These are phyloP conservation scores for Hypomecis atomaria DNA, from an alignment of 2,888 invertebrate species.

Conservation along the genomic window DNA sequence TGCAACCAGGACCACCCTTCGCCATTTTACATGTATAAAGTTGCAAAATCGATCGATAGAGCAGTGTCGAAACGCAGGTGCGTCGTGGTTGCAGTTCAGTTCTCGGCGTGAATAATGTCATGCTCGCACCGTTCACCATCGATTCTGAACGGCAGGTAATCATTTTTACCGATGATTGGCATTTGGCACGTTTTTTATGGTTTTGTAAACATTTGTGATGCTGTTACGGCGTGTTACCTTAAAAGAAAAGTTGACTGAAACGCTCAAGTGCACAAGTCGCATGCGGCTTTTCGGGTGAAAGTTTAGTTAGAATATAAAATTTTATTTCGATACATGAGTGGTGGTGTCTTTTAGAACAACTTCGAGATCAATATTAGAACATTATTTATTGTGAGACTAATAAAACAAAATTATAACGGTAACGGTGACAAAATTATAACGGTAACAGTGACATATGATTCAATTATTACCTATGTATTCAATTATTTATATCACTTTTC, in stretches of 20 bases:
- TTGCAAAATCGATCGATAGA: constrained; percentile 3
- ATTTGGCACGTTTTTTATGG: constrained; percentile 21
- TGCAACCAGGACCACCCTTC: too few relatives aligned
- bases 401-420: too few relatives aligned
- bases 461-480: too few relatives aligned
- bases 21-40: too few relatives aligned
- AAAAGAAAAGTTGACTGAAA: not conserved
- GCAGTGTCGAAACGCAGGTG: constrained; percentile 29
- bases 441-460: too few relatives aligned
- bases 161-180: constrained; percentile 10
- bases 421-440: too few relatives aligned
- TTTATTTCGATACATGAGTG: too few relatives aligned
- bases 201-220: constrained; percentile 12
- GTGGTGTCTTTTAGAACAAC: too few relatives aligned
- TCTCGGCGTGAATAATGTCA: constrained; percentile 22
- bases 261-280: not conserved
- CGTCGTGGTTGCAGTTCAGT: constrained; percentile 29
- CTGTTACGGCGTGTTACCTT: constrained; percentile 7
- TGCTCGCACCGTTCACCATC: constrained; percentile 16
- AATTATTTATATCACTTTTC: too few relatives aligned
- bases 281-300: not conserved
- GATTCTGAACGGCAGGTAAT: constrained; percentile 19
- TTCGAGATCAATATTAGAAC: too few relatives aligned
- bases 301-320: not conserved
- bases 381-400: too few relatives aligned